Evolutionary conservation across 2,888 invertebrate genomes (phyloP).

Genomic region (Actias luna): DNA sequence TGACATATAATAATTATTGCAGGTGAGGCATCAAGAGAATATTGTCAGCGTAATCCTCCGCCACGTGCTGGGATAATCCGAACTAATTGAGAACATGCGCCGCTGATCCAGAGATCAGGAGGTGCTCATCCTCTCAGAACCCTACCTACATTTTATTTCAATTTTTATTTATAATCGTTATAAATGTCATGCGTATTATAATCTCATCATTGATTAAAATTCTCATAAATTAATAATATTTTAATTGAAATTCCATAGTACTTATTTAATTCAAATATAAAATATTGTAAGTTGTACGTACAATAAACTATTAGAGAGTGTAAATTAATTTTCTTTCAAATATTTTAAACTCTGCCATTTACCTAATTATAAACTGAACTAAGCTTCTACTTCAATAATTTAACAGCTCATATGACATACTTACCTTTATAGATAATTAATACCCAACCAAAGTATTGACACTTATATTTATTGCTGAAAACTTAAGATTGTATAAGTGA

Average conservation of each 20-base stretch:
- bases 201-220: not conserved
- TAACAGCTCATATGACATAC: no score
- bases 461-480: no score
- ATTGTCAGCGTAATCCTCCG: slow-evolving; percentile 45
- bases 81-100: slow-evolving; percentile 69
- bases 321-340: not conserved
- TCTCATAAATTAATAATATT: not conserved
- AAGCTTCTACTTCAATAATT: no score
- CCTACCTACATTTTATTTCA: slow-evolving; percentile 16
- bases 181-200: slow-evolving; percentile 1
- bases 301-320: not conserved
- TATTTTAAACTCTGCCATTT: no score
- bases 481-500: no score
- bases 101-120: slow-evolving; percentile 70
- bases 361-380: no score
- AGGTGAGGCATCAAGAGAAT: slow-evolving; percentile 25
- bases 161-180: slow-evolving; percentile 5
- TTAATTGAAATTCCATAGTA: not conserved
- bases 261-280: not conserved
- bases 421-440: no score
- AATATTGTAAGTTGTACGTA: not conserved
- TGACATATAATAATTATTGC: slow-evolving; percentile 35
- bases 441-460: no score
- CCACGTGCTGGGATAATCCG: slow-evolving; percentile 76
- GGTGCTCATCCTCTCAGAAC: slow-evolving; percentile 52